Evolutionary conservation across 1,140 invertebrate species (phyloP).

Genomic region (Cydia amplana): DNA sequence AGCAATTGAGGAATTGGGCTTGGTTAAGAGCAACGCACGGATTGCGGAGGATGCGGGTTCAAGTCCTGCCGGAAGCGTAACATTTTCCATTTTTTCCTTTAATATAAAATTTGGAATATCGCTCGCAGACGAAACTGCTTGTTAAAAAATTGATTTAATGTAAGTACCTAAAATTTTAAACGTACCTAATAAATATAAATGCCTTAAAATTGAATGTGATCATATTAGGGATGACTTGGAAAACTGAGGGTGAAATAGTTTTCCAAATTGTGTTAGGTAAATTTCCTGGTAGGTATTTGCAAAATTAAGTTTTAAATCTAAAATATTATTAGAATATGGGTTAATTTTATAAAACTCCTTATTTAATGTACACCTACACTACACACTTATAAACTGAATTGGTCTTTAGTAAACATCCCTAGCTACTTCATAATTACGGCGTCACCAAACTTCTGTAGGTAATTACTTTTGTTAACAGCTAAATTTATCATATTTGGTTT

Average conservation of each 20-base stretch:
- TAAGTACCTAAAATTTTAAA: not conserved
- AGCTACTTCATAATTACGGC: no score
- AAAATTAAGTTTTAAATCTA: conserved; percentile 36
- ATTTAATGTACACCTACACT: not conserved
- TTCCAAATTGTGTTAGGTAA: conserved; percentile 35
- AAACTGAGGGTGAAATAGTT: conserved; percentile 26
- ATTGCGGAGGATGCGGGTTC: no score
- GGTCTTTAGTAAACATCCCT: no score
- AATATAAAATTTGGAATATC: no score
- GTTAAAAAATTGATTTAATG: no score
- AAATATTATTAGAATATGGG: conserved; percentile 13
- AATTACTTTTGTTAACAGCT: not conserved
- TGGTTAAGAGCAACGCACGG: no score
- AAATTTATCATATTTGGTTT: conserved; percentile 21
- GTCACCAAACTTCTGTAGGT: not conserved
- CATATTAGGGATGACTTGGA: conserved; percentile 19
- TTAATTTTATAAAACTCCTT: not conserved
- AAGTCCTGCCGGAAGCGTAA: no score
- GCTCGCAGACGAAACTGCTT: no score
- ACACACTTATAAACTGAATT: not conserved
- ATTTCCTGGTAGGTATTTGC: conserved; percentile 33
- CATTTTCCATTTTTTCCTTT: no score
- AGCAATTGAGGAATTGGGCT: no score
- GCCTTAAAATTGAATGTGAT: not conserved
- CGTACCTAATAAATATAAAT: not conserved